These are phyloP conservation scores for Macrophya annulata DNA, from an alignment of 2,888 invertebrate species.

Conservation along the genomic window DNA sequence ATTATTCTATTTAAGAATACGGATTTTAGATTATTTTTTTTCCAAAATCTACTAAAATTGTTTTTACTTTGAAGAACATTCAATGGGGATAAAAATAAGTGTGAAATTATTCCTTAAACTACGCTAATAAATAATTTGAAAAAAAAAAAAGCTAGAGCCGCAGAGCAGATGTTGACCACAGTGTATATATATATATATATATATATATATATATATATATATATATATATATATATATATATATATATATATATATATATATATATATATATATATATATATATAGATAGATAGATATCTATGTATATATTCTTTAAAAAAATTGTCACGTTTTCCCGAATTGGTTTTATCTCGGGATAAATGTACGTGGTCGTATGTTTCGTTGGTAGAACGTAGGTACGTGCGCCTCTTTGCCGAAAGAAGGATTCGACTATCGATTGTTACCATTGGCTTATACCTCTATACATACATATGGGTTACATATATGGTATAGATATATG, in stretches of 20 bases:
- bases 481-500: not conserved
- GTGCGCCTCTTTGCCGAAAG: constrained; percentile 10
- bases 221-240: not conserved
- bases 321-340: constrained; percentile 43
- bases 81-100: not conserved
- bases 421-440: constrained; percentile 15
- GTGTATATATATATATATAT: not conserved
- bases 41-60: not conserved
- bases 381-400: not conserved
- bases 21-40: not conserved
- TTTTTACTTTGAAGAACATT: not conserved
- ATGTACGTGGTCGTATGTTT: constrained; percentile 36
- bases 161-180: not conserved
- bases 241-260: not conserved
- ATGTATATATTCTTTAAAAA: not conserved
- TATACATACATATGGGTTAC: not conserved
- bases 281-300: no score
- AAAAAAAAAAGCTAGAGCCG: not conserved
- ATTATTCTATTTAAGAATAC: not conserved
- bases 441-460: not conserved
- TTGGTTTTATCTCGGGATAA: constrained; percentile 50
- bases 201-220: not conserved
- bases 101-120: not conserved
- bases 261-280: no score
- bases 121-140: not conserved